These are phyloP conservation scores for Isotomurus palustris DNA, from an alignment of 2,888 invertebrate species.

Conservation along the genomic window DNA sequence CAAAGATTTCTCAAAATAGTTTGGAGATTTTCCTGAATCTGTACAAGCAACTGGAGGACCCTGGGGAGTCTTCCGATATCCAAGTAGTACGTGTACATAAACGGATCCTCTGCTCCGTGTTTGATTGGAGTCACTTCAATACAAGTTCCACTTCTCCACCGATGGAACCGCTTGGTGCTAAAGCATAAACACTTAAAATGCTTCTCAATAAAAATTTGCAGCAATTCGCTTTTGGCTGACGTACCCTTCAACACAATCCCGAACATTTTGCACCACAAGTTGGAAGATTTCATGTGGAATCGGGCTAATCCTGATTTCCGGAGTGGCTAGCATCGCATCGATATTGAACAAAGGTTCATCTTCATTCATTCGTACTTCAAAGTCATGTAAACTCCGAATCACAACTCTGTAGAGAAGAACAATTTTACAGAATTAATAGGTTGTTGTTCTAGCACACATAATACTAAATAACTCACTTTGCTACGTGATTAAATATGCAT, in stretches of 20 bases:
- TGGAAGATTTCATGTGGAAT: constrained; percentile 71
- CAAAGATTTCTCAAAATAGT: constrained; percentile 32
- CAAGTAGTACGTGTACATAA: constrained; percentile 71
- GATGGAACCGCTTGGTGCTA: constrained; percentile 64
- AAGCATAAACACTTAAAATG: constrained; percentile 6
- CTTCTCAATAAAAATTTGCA: too few relatives aligned
- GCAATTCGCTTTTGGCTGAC: constrained; percentile 49
- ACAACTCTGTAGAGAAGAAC: constrained; percentile 55
- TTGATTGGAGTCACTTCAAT: constrained; percentile 64
- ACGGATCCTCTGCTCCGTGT: constrained; percentile 53
- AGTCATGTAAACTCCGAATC: constrained; percentile 65
- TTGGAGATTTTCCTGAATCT: constrained; percentile 39
- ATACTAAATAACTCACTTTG: constrained; percentile 55
- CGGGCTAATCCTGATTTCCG: constrained; percentile 72
- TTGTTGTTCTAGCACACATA: too few relatives aligned
- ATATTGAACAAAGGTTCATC: constrained; percentile 69
- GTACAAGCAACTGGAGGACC: constrained; percentile 51
- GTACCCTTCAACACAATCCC: constrained; percentile 67
- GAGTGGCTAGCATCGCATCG: constrained; percentile 66
- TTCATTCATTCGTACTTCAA: constrained; percentile 59
- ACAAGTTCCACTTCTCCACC: constrained; percentile 83
- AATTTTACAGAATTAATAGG: constrained; percentile 3
- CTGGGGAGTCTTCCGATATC: constrained; percentile 69
- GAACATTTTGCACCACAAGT: constrained; percentile 66
- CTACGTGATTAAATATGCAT: constrained; percentile 65